These are phyloP conservation scores for Taenioides sp. DNA, from an alignment of 2,797 vertebrate species.

Conservation along the genomic window DNA sequence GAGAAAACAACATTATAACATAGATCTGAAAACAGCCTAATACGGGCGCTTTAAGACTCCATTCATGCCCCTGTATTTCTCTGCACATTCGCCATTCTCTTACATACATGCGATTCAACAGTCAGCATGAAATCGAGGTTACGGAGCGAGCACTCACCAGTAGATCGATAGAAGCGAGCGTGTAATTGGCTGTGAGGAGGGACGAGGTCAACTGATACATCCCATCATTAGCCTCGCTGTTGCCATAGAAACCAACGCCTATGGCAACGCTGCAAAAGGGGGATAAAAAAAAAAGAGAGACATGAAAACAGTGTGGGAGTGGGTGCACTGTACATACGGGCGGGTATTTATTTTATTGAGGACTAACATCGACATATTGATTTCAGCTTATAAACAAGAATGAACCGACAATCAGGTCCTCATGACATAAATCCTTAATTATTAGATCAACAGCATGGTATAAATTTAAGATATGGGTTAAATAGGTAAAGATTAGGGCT, in stretches of 20 bases:
- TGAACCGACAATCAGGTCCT: too few species aligned
- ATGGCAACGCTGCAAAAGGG: constrained; percentile 84
- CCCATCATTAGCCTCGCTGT: constrained; percentile 94
- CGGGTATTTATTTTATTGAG: background rate
- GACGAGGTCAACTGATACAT: constrained; percentile 94
- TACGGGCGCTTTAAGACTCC: background rate
- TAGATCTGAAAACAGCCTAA: too few species aligned
- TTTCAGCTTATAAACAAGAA: too few species aligned
- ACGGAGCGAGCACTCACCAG: constrained; percentile 82
- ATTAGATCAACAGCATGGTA: too few species aligned
- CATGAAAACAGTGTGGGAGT: constrained; percentile 52
- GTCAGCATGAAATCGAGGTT: constrained; percentile 47
- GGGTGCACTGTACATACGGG: constrained; percentile 4
- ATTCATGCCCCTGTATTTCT: background rate
- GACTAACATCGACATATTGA: too few species aligned
- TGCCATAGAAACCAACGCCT: constrained; percentile 96
- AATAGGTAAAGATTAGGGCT: too few species aligned
- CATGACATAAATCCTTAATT: too few species aligned
- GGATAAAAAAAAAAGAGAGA: background rate
- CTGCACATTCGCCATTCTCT: background rate
- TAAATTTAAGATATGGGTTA: too few species aligned
- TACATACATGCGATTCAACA: background rate
- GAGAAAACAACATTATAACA: too few species aligned
- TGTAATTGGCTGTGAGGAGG: constrained; percentile 91
- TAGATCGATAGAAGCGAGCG: constrained; percentile 86